These are phyloP conservation scores for Argentina silus DNA, from an alignment of 2,797 vertebrate genomes.

Conservation along the genomic window DNA sequence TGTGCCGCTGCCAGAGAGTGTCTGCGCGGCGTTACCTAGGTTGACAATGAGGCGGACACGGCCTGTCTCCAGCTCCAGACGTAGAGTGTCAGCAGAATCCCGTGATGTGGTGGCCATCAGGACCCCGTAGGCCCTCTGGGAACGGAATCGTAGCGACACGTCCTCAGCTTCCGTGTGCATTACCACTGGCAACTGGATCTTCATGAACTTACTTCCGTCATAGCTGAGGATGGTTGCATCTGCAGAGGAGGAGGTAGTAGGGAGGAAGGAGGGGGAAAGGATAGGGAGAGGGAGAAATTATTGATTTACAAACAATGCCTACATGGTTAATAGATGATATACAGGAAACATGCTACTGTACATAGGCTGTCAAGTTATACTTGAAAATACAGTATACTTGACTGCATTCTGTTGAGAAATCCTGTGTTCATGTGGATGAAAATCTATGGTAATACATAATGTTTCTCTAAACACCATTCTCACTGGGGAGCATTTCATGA, in stretches of 20 bases:
- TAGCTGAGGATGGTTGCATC: slow-evolving; percentile 97
- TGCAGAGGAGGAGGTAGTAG: slow-evolving; percentile 50
- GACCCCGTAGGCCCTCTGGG: slow-evolving; percentile 95
- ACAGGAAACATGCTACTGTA: slow-evolving; percentile 1
- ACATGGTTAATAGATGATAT: too few relatives aligned
- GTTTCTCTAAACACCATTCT: slow-evolving; percentile 4
- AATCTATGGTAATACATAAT: slow-evolving; percentile 6
- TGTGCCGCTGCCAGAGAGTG: background rate
- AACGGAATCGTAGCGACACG: slow-evolving; percentile 92
- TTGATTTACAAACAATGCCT: too few relatives aligned
- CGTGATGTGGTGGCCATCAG: slow-evolving; percentile 96
- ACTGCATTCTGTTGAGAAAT: too few relatives aligned
- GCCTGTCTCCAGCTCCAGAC: slow-evolving; percentile 93
- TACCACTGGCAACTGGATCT: slow-evolving; percentile 94
- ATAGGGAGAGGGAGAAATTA: background rate
- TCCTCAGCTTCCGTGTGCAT: slow-evolving; percentile 99
- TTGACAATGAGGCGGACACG: slow-evolving; percentile 97
- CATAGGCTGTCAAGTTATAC: background rate
- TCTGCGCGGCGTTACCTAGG: slow-evolving; percentile 86
- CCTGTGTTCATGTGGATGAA: background rate
- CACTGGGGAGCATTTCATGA: slow-evolving; percentile 15
- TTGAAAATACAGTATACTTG: too few relatives aligned
- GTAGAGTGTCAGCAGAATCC: slow-evolving; percentile 93
- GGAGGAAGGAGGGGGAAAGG: too few relatives aligned
- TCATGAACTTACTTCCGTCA: slow-evolving; percentile 99